phyloP scores from a whole-genome alignment of 2,113 vertebrate species.

The Xiphophorus maculatus region DNA sequence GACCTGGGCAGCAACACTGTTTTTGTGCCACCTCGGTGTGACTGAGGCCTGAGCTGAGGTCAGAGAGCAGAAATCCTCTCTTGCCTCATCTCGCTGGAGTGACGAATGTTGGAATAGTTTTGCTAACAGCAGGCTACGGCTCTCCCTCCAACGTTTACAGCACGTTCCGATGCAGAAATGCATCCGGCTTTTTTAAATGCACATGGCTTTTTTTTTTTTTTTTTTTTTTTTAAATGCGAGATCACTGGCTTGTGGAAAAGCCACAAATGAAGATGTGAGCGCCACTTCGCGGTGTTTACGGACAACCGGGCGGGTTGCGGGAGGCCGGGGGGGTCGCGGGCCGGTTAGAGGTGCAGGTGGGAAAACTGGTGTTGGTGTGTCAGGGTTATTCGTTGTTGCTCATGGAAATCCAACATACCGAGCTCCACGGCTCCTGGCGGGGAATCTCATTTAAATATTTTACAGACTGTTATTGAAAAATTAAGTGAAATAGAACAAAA shows the following conservation, averaged over 20 bases:
- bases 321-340: neutral
- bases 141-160: neutral
- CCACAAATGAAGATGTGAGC: no score
- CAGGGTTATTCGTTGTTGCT: slow-evolving; percentile 5
- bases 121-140: slow-evolving; percentile 3
- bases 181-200: no score
- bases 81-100: slow-evolving; percentile 42
- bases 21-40: slow-evolving; percentile 38
- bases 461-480: no score
- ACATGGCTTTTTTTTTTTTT: neutral
- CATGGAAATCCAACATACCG: slow-evolving; percentile 40
- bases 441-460: no score
- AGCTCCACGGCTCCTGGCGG: no score
- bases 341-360: neutral
- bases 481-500: no score
- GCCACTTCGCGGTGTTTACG: no score
- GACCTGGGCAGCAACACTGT: neutral
- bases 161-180: neutral
- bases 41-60: slow-evolving; percentile 40
- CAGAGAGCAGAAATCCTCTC: slow-evolving; percentile 27
- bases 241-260: neutral
- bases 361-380: neutral
- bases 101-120: slow-evolving; percentile 21
- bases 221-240: neutral
- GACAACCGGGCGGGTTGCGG: neutral